Evolutionary conservation across 2,113 vertebrate genomes (phyloP), one percentile per base, ranked within the genome.

Genomic region (Plotosus lineatus): DNA sequence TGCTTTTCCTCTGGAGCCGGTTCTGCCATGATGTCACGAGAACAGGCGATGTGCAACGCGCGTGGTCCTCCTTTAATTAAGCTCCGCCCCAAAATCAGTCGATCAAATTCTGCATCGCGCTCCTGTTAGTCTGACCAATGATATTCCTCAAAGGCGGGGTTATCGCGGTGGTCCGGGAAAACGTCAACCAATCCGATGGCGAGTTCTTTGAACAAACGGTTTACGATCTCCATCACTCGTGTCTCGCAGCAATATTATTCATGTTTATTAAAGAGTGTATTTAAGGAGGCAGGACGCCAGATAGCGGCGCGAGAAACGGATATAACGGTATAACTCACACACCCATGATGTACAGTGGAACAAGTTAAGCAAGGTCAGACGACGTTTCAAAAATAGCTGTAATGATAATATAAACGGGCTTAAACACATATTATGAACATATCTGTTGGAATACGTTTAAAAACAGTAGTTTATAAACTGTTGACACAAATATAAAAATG

Each of bases 51-150:
- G 21, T 36, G 28, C 60, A 58, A 21, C 17, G 50, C 31, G 78
- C 50, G 68, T 82, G 79, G 88, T 78, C 82, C 15, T 73, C 89
- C 87, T 92, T 93, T 91, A 92, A 77, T 81, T 17, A 17, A 84
- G 84, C 88, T 63, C 91, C 93, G 91, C 93, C 92, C 88, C 55
- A 86, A 94, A 94, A 94, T 94, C 93, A 93, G 93, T 93, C 93
- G 93, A 94, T 94, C 90, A 93, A 91, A 89, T 92, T 92, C 89
- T 82, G 79, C 88, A 90, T 91, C 90, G 50, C 80, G 84, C 90
- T 88, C 90, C 46, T 66, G 79, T 53, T 74, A 31, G 15, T 75
- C 84, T 1, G 66, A 77, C 93, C 92, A 94, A 93, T 94, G 92
- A 85, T 40, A 19, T 19, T 5, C 5, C 53, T 1, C 26, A 23